Evolutionary conservation across 2,888 invertebrate genomes (phyloP), one percentile per base, ranked within the genome.

Genomic region (Caenorhabditis becei): DNA sequence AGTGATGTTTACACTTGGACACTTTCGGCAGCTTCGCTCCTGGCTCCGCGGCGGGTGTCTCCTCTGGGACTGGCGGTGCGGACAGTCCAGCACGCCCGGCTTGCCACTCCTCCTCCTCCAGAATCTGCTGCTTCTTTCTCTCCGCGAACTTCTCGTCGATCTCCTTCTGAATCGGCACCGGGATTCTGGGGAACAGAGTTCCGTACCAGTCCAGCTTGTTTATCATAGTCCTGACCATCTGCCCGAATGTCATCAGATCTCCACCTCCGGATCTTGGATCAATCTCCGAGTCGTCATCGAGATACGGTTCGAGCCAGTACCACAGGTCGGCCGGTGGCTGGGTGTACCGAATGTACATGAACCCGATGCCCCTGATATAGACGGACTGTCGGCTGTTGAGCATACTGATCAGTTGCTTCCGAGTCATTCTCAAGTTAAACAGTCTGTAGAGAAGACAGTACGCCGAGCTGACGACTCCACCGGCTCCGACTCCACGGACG

Each of bases 391-490:
- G 94, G 92, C 98, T 97, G 90, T 96, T 96, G 86, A 98, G 94
- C 82, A 99, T 94, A 70, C 97, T 97, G 91, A 96, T 96, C 85
- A 99, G 94, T 92, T 99, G 99, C 92, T 98, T 99, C 83, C 97
- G 85, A 47, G 99, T 98, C 86, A 99, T 93, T 88, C 96, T 95
- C 89, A 99, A 93, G 0, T 98, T 98, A 93, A 96, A 99, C 83
- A 99, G 93, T 92, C 99, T 98, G 93, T 97, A 99, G 37, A 99
- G 94, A n/a, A 99, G 94, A 92, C 99, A 99, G 92, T 96, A 99
- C 0, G 99, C 98, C 77, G 98, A 97, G n/a, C 97, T 97, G 23
- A 99, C 98, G 80, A 99, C 98, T 62, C 99, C 99, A 66, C 99
- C 99, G 49, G 98, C 98, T 47, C 99, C 99, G 35, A 99, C 99